A percentile compares a stretch with the other conserved stretches of the same genome.
phyloP scores from a whole-genome alignment of 2,888 invertebrate species.

The Catocala sponsa region DNA sequence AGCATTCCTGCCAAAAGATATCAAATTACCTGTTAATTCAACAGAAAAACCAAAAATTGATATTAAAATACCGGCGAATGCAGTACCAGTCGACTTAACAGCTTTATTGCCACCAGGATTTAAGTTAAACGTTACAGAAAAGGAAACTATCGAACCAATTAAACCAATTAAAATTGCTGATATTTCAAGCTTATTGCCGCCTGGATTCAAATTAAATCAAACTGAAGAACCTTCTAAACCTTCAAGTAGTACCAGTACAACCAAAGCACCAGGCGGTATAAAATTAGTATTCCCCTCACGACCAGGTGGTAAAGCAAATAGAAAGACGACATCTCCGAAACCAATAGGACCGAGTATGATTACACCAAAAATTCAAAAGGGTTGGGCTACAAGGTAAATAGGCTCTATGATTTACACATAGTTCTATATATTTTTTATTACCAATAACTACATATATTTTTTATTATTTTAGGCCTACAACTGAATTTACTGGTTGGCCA shows the following conservation, averaged over 20 bases:
- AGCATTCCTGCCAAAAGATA: constrained; percentile 90
- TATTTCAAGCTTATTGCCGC: constrained; percentile 89
- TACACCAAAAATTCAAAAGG: constrained; percentile 92
- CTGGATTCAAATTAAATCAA: constrained; percentile 85
- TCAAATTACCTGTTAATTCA: constrained; percentile 76
- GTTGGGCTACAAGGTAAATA: constrained; percentile 93
- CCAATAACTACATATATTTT: not conserved
- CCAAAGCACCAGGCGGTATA: constrained; percentile 83
- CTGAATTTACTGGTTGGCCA: constrained; percentile 97
- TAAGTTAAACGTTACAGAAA: constrained; percentile 73
- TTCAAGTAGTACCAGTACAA: constrained; percentile 66
- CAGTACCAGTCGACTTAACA: constrained; percentile 83
- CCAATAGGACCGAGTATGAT: constrained; percentile 80
- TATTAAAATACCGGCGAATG: constrained; percentile 60
- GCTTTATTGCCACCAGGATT: constrained; percentile 90
- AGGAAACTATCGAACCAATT: constrained; percentile 53
- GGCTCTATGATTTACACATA: not conserved
- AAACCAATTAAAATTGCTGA: constrained; percentile 78
- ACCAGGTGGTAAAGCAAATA: constrained; percentile 89
- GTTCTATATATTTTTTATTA: not conserved
- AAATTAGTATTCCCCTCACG: constrained; percentile 94
- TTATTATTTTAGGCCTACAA: constrained; percentile 90
- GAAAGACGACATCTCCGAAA: constrained; percentile 89
- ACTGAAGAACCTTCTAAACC: constrained; percentile 57
- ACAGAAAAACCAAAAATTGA: constrained; percentile 66